A percentile compares a stretch with the other conserved stretches of the same genome.
These are phyloP conservation scores for Polyergus mexicanus DNA, from an alignment of 1,140 invertebrate genomes.

Conservation along the genomic window DNA sequence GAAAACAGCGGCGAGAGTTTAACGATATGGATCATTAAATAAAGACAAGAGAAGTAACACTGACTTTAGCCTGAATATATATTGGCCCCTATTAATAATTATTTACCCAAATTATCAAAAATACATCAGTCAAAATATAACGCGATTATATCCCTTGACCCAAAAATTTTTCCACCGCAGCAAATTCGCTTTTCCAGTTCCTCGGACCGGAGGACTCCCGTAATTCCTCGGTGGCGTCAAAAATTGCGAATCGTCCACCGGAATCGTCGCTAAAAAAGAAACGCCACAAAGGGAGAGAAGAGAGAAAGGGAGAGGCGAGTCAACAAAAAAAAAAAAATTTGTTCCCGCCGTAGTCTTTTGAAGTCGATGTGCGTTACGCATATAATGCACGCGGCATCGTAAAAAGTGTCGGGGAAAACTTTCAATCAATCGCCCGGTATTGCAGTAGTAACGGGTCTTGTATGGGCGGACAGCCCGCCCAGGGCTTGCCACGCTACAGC, in stretches of 20 bases:
- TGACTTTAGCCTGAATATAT: not conserved
- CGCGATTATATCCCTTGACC: slow-evolving; percentile 9
- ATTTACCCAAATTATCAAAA: not conserved
- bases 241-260: slow-evolving; percentile 9
- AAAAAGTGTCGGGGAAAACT: slow-evolving; percentile 73
- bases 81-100: not conserved
- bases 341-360: slow-evolving; percentile 30
- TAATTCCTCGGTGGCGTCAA: slow-evolving; percentile 10
- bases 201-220: not conserved
- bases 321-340: slow-evolving; percentile 7
- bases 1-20: not conserved
- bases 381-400: slow-evolving; percentile 65
- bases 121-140: not conserved
- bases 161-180: slow-evolving; percentile 1
- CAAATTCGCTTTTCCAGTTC: not conserved
- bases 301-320: not conserved
- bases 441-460: slow-evolving; percentile 81
- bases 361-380: slow-evolving; percentile 29
- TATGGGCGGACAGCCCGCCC: slow-evolving; percentile 79
- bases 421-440: slow-evolving; percentile 76
- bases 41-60: not conserved
- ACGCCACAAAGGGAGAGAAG: not conserved
- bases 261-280: slow-evolving; percentile 11
- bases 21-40: slow-evolving; percentile 23
- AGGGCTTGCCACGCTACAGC: slow-evolving; percentile 55